These are phyloP conservation scores for Cydia strobilella DNA, from an alignment of 1,140 invertebrate genomes.

Conservation along the genomic window DNA sequence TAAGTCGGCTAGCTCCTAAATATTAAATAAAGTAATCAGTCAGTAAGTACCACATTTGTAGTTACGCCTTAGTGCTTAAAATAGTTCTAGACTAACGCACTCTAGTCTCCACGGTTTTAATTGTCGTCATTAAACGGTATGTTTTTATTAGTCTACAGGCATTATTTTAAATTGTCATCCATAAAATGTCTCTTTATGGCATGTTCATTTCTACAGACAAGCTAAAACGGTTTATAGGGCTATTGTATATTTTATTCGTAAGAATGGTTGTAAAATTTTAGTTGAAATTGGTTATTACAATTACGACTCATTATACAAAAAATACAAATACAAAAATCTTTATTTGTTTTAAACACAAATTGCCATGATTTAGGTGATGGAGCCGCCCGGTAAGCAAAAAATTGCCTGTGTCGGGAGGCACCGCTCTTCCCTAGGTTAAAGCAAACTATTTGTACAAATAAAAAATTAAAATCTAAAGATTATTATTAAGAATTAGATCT, in stretches of 20 bases:
- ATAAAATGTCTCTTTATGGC: constrained; percentile 21
- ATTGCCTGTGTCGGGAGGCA: no score
- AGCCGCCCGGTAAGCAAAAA: no score
- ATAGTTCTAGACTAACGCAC: background rate
- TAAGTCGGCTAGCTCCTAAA: no score
- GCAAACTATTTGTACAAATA: no score
- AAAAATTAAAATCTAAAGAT: no score
- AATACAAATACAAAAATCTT: no score
- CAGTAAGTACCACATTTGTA: no score
- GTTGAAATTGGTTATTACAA: background rate
- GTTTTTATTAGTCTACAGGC: background rate
- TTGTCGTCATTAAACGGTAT: background rate
- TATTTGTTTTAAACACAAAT: no score
- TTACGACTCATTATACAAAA: background rate
- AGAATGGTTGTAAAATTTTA: background rate
- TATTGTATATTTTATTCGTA: background rate
- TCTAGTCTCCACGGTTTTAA: background rate
- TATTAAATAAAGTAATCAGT: no score
- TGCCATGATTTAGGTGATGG: no score
- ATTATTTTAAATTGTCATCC: constrained; percentile 13
- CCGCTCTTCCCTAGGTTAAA: no score
- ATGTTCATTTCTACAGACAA: background rate
- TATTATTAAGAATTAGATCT: no score
- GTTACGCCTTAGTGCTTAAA: background rate
- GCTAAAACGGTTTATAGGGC: background rate